Base-by-base conservation (phyloP, 1,140 invertebrate genomes). In the Atopsyche davidsoni region DNA sequence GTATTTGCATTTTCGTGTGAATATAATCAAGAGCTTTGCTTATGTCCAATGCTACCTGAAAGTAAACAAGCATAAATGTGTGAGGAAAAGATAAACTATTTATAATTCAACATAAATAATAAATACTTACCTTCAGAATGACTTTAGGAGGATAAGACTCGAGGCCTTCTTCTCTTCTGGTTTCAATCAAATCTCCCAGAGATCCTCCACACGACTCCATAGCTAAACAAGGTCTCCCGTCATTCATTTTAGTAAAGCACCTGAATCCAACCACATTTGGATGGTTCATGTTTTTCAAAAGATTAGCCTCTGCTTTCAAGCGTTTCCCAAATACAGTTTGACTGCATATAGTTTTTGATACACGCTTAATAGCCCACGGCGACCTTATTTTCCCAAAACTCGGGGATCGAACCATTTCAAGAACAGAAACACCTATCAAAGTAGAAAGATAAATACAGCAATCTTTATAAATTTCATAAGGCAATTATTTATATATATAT, bases 221-320 rank as follows among this genome's bases (percentile, higher is more conserved):
- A 0, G 80, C 83, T 39, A 86, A 65, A 35, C 79, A 80, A 53
- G 79, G 72, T 46, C 83, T 79, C 1, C 85, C 79, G 46, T 82
- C 79, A 2, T 67, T 60, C 0, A 66, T 67, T 52, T 80, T 77
- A 2, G 76, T 73, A 42, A 87, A 79, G 2, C 79, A 86, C 25
- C 88, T 73, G 61, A 86, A 92, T 0, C 87, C 88, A 2, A 92
- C 81, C 38, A 92, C 87, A 60, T 92, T 89, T 1, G 86, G 86
- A 72, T 92, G 89, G 18, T 80, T 79, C 28, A 92, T 72, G 45
- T 78, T 73, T 47, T 79, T 77, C 14, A 86, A 64, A 43, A 87
- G 66, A 14, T 82, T 73, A 1, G 86, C 88, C 70, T 92, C 89
- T 1, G 75, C 66, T 51, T 75, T 68, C 17, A 92, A 72, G 2